Evolutionary conservation across 2,888 invertebrate genomes (phyloP), one percentile per base, ranked within the genome.

Genomic region (Drymonia ruficornis): DNA sequence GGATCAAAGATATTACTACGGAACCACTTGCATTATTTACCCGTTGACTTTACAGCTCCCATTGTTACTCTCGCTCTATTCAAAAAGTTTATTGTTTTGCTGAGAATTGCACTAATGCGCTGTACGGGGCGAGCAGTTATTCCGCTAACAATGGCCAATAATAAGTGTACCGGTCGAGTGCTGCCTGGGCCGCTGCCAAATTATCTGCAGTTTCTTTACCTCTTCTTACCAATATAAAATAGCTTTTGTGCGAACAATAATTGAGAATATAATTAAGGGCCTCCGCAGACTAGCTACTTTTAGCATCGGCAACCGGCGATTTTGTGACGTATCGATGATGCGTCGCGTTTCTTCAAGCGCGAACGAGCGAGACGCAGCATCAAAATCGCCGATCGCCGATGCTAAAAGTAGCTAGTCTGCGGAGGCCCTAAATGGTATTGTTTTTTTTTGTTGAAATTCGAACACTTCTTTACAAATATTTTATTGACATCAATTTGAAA

Each of bases 11-110:
- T 31, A 19, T 3, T 23, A 12, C 29, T 55, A 56, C 70, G 49
- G 68, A 70, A 62, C 70, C 54, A 16, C 13, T 7, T 6, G 2
- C 7, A 18, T 7, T 18, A 42, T 47, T 47, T 18, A 40, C 18
- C 19, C 34, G 43, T 18, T 12, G 15, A 34, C 47, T 43, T 2
- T 8, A 15, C 45, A 45, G 6, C 43, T 34, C 19, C 44, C 53
- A 60, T 68, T 70, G 71, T 70, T 68, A 49, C 56, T 52, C 19
- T 12, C 47, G 44, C 50, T 51, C 50, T 56, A 68, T 71, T 70
- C 65, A 63, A 71, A 60, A 65, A 59, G 59, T 63, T 29, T 55
- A 60, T 70, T 67, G 61, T 68, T 59, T 60, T 53, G 59, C 44
- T 7, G 29, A 60, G 31, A 29, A 31, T 40, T 50, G 50, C 55